Evolutionary conservation across 2,797 vertebrate species (phyloP), one percentile per base, ranked within the genome.

Genomic region (Columba guinea): DNA sequence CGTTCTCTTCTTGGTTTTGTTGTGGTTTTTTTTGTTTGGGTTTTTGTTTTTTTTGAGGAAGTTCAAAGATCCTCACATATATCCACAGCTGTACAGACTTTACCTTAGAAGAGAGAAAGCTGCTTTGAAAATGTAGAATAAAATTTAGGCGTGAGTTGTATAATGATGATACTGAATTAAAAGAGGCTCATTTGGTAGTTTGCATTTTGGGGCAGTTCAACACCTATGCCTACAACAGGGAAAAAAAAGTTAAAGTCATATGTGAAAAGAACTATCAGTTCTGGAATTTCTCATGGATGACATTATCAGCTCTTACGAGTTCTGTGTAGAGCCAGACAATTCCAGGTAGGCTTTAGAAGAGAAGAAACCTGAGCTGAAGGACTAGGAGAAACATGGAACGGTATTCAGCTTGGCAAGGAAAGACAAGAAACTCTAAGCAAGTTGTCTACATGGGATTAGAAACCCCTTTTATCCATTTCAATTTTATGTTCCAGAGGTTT

Each of bases 211-310:
- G 30, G 19, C 26, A 41, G 28, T 82, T 94, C n/a, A 87, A 26
- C 10, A 65, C 5, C 27, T 83, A 11, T 23, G 32, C 23, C 87
- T 89, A 37, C 22, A 64, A 26, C 18, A 58, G 51, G 65, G 51
- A 1, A 49, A 56, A 71, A 62, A 46, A 32, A 6, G 1, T 20
- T 30, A 11, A 55, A 37, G 7, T 48, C 4, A 0, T 62, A 1
- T 65, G n/a, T 64, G 37, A 62, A 67, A 55, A 20, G 7, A 73
- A 6, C 48, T 46, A 1, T 59, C 2, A 75, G 5, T 48, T 84
- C 23, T 84, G 34, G 11, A 52, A 4, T 10, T 85, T 85, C 4
- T 87, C 21, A 16, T 32, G 26, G 4, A 15, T 86, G 34, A 64
- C 44, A 10, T 48, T 67, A 27, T 53, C 28, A 56, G 28, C 28